Conservation (phyloP, 2,113 vertebrate species). For the Rhabdomys dilectus region DNA sequence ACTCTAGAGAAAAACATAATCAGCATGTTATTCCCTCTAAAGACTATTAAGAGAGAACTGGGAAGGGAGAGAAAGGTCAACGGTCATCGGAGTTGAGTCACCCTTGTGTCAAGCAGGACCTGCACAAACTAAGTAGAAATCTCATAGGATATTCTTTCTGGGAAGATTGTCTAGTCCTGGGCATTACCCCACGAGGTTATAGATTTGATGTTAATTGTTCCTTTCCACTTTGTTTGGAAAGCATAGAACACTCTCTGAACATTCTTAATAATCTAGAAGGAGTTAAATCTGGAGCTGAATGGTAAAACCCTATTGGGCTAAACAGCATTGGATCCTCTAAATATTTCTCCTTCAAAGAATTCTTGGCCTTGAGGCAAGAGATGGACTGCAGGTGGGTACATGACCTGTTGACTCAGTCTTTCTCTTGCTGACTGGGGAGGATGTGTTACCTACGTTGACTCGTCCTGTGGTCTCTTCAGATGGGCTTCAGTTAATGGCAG, state of each 20-base stretch:
- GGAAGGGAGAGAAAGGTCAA: background rate
- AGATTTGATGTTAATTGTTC: background rate
- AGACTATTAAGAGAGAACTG: background rate
- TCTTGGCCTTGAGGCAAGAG: constrained; percentile 8
- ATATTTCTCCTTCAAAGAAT: constrained; percentile 65
- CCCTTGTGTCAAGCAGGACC: background rate
- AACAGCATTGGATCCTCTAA: constrained; percentile 45
- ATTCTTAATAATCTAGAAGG: constrained; percentile 17
- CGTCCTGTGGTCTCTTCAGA: background rate
- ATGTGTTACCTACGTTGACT: background rate
- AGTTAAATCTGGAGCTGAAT: constrained; percentile 1
- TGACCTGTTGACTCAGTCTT: background rate
- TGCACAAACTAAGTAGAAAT: background rate
- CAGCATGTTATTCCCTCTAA: background rate
- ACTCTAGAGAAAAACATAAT: background rate
- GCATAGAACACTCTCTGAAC: background rate
- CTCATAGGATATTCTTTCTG: background rate
- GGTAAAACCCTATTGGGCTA: constrained; percentile 22
- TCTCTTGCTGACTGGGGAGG: background rate
- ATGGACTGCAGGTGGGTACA: background rate
- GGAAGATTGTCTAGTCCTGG: background rate
- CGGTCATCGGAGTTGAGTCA: background rate
- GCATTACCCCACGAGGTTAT: background rate
- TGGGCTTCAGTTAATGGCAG: background rate
- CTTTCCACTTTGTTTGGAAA: background rate